Evolutionary conservation across 2,888 invertebrate genomes (phyloP).

Genomic region (Onthophagus sagittarius): DNA sequence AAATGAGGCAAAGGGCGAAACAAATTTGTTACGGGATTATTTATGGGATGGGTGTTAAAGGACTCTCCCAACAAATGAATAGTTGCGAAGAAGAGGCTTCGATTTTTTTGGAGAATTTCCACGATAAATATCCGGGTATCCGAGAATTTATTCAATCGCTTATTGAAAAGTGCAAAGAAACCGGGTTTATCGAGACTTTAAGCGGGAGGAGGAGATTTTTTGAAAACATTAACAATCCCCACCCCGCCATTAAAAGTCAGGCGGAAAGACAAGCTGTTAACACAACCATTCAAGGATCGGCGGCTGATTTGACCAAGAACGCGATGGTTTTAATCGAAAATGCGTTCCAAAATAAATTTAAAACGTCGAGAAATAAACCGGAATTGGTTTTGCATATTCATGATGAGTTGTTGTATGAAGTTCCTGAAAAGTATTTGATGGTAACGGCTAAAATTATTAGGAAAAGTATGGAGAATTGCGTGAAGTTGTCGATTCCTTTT

Average conservation of each 20-base stretch:
- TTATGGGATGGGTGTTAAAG: constrained; percentile 90
- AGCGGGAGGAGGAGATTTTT: constrained; percentile 74
- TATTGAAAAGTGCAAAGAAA: constrained; percentile 58
- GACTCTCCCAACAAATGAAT: constrained; percentile 74
- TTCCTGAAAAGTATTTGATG: constrained; percentile 56
- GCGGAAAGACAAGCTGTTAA: constrained; percentile 97
- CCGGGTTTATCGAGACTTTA: constrained; percentile 82
- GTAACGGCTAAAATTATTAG: constrained; percentile 63
- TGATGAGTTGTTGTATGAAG: constrained; percentile 95
- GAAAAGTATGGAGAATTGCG: constrained; percentile 75
- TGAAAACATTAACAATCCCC: constrained; percentile 65
- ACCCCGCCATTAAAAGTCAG: constrained; percentile 61
- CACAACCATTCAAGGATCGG: constrained; percentile 93
- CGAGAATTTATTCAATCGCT: constrained; percentile 57
- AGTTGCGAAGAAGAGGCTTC: constrained; percentile 76
- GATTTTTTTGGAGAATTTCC: constrained; percentile 76
- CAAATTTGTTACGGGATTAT: constrained; percentile 95
- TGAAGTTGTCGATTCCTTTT: constrained; percentile 70
- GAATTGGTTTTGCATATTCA: constrained; percentile 86
- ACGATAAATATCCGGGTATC: constrained; percentile 70
- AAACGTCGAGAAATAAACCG: constrained; percentile 47
- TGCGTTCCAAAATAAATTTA: constrained; percentile 51
- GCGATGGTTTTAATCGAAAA: constrained; percentile 80
- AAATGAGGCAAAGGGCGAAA: constrained; percentile 81
- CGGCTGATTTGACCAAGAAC: constrained; percentile 90